A percentile compares a stretch with the other conserved stretches of the same genome.
Conservation (phyloP, 2,797 vertebrate species). For the Phalanger gymnotis region DNA sequence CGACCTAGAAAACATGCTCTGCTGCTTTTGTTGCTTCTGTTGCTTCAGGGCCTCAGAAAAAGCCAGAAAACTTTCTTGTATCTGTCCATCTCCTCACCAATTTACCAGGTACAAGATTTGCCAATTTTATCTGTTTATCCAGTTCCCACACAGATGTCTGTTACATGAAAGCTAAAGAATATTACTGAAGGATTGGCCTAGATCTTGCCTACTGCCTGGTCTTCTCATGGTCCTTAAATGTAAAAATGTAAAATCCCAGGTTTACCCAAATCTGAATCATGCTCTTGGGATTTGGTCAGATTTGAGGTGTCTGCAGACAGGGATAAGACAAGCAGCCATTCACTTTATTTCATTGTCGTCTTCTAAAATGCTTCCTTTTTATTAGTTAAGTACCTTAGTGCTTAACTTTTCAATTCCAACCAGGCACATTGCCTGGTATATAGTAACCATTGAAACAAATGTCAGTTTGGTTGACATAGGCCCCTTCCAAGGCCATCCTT, state of each 20-base stretch:
- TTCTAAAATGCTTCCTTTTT: neutral
- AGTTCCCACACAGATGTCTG: neutral
- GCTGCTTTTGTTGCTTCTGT: neutral
- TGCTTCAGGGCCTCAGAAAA: neutral
- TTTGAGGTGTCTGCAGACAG: neutral
- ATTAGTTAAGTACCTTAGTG: neutral
- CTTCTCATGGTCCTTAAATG: neutral
- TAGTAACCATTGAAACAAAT: neutral
- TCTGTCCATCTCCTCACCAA: neutral
- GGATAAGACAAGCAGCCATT: neutral
- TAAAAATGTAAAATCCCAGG: conserved; percentile 16
- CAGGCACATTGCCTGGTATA: neutral
- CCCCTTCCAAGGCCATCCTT: neutral
- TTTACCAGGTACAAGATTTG: conserved; percentile 15
- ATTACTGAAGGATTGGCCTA: neutral
- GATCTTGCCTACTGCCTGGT: neutral
- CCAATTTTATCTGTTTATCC: neutral
- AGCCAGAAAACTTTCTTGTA: conserved; percentile 16
- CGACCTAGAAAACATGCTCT: neutral
- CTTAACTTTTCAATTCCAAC: neutral
- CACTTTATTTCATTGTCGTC: neutral
- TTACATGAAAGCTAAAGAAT: neutral
- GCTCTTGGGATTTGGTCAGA: conserved; percentile 28
- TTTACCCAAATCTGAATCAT: neutral
- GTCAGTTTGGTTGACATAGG: neutral